These are phyloP conservation scores for Anarhynchus alexandrinus DNA, from an alignment of 2,113 vertebrate species.

Conservation along the genomic window DNA sequence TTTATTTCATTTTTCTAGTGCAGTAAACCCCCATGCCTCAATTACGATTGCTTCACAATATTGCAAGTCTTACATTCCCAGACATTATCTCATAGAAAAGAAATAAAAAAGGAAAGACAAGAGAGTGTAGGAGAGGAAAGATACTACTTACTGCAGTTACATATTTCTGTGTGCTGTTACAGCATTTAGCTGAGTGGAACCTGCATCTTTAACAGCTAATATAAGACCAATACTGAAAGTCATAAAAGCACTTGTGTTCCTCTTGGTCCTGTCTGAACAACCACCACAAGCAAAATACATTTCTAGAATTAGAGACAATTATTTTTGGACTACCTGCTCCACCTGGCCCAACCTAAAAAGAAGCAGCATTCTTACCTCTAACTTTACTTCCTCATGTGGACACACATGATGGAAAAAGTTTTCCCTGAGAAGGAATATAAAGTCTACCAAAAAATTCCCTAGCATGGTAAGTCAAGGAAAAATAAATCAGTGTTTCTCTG, in stretches of 20 bases:
- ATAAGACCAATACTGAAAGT: background rate
- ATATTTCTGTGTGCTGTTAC: background rate
- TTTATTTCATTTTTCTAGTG: constrained; percentile 36
- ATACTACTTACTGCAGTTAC: background rate
- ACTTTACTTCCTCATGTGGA: background rate
- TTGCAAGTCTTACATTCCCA: background rate
- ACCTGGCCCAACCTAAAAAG: background rate
- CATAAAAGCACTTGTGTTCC: background rate
- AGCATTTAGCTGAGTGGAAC: background rate
- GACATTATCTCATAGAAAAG: constrained; percentile 50
- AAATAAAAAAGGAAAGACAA: constrained; percentile 19
- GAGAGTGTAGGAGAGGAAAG: background rate
- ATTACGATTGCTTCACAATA: background rate
- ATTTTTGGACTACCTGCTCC: background rate
- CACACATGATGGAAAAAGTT: background rate
- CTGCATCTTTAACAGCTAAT: background rate
- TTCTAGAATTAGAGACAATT: background rate
- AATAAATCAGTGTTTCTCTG: background rate
- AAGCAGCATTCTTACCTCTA: background rate
- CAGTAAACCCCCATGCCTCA: constrained; percentile 13
- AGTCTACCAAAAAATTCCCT: background rate
- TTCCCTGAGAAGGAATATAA: background rate
- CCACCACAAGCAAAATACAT: background rate
- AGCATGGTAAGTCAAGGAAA: background rate
- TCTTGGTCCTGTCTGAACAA: background rate